Base-by-base conservation (phyloP, 2,888 invertebrate species). In the Plagodis dolabraria region DNA sequence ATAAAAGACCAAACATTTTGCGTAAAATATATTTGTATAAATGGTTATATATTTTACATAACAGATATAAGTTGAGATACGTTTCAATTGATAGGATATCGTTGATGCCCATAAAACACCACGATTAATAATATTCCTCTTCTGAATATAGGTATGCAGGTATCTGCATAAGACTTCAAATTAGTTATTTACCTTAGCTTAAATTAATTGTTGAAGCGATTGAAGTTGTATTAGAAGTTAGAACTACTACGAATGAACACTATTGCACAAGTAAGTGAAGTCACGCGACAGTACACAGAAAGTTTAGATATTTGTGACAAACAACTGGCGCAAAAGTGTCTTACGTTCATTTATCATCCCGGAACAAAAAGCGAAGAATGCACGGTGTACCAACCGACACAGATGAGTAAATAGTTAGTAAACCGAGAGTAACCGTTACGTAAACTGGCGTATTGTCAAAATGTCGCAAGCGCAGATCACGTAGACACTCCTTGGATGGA, bases 401-500 rank as follows among this genome's bases (percentile, higher is more conserved):
- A 61, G 60, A 46, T 60, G 57, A 61, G 44, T 50, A 43, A 10
- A 57, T 57, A 61, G 60, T 61, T 53, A 53, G 56, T 56, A 46
- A 70, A 65, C 68, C 45, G 60, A 67, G 65, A 67, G 60, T 62
- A 60, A 74, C 71, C 73, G 75, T 86, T 86, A 85, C 81, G 86
- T 83, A 85, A 87, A 79, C 73, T 63, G 56, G 59, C 60, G 76
- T 82, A 85, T 86, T 86, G 86, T 85, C 86, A 80, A 87, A 87
- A 84, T 88, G 88, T 87, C 86, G 88, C 85, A 89, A 88, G 83
- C 79, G 74, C 74, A 75, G 82, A 84, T 82, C 86, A 83, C 82
- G 83, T 81, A 79, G 78, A 67, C 74, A 67, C 80, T 77, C 75
- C 76, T 79, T 76, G 69, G 72, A 69, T 68, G 70, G 65, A 75